These are phyloP conservation scores for Pherbina coryleti DNA, from an alignment of 2,888 invertebrate genomes.

Conservation along the genomic window DNA sequence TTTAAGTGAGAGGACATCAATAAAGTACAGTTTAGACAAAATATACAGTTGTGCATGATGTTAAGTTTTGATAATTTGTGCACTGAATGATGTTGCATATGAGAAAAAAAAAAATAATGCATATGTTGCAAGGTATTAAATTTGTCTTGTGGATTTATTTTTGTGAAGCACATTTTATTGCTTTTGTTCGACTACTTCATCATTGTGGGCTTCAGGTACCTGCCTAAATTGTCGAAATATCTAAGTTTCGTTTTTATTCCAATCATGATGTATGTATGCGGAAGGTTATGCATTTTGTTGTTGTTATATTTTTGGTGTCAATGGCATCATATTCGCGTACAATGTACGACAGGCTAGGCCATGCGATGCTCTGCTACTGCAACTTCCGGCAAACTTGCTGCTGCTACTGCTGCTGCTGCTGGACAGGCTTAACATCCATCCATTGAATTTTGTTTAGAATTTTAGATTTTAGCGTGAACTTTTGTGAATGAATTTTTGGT, in stretches of 20 bases:
- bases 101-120: too few species aligned
- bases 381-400: neutral
- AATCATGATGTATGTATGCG: too few species aligned
- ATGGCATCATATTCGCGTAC: neutral
- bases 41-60: neutral
- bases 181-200: too few species aligned
- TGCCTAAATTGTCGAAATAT: too few species aligned
- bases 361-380: neutral
- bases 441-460: conserved; percentile 61
- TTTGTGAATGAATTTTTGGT: conserved; percentile 65
- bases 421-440: neutral
- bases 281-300: too few species aligned
- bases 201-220: too few species aligned
- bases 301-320: too few species aligned
- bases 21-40: conserved; percentile 31
- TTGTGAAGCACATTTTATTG: too few species aligned
- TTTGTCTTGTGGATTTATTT: too few species aligned
- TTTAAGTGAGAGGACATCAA: neutral
- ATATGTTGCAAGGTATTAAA: too few species aligned
- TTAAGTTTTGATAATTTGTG: neutral
- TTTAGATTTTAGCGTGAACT: conserved; percentile 66
- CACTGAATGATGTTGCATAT: too few species aligned
- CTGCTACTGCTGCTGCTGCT: conserved; percentile 6
- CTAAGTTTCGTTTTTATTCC: too few species aligned
- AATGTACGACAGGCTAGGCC: neutral